A percentile compares a stretch with the other conserved stretches of the same genome.
These are phyloP conservation scores for Cinara cedri DNA, from an alignment of 2,888 invertebrate species.

Conservation along the genomic window DNA sequence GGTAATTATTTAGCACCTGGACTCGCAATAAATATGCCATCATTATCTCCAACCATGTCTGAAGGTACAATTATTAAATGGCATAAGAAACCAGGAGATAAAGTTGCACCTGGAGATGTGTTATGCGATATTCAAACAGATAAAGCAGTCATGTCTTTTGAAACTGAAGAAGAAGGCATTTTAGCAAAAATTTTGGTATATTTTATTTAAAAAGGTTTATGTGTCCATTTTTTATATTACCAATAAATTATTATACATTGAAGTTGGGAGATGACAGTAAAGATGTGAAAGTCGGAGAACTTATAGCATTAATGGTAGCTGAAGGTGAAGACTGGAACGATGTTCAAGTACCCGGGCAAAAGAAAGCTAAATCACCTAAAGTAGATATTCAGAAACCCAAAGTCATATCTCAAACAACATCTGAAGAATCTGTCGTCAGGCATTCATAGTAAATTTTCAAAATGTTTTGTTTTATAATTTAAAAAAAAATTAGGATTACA, in stretches of 20 bases:
- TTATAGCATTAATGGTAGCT: conserved; percentile 69
- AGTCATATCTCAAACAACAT: conserved; percentile 1
- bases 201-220: not conserved
- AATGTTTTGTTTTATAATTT: not conserved
- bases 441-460: conserved; percentile 46
- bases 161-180: conserved; percentile 69
- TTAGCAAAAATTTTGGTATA: conserved; percentile 69
- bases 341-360: conserved; percentile 62
- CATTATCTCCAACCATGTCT: conserved; percentile 71
- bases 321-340: conserved; percentile 70
- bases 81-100: conserved; percentile 68
- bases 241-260: conserved; percentile 16
- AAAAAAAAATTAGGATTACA: not conserved
- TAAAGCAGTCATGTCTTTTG: conserved; percentile 70
- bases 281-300: conserved; percentile 66
- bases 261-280: conserved; percentile 65
- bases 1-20: conserved; percentile 58
- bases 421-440: conserved; percentile 20
- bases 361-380: conserved; percentile 52
- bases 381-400: conserved; percentile 39
- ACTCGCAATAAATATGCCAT: conserved; percentile 66
- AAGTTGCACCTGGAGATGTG: conserved; percentile 68
- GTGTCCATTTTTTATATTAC: not conserved
- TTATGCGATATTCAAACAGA: conserved; percentile 73
- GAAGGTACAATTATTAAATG: conserved; percentile 69